phyloP scores from a whole-genome alignment of 2,888 invertebrate genomes.

The Resseliella maxima region DNA sequence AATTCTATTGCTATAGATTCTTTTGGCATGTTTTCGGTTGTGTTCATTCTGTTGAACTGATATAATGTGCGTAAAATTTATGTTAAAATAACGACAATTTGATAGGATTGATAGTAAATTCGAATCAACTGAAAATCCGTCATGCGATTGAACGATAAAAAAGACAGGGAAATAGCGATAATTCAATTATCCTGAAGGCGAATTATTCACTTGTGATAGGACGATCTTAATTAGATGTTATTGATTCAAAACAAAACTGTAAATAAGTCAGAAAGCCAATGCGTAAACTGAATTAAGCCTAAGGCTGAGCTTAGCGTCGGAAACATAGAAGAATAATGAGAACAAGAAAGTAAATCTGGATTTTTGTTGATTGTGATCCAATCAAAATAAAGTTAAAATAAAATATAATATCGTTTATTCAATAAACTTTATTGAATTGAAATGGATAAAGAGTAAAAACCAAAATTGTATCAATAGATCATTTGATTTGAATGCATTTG shows the following conservation, averaged over 20 bases:
- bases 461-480: neutral
- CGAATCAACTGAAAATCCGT: neutral
- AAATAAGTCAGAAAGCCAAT: neutral
- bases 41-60: neutral
- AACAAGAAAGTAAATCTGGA: neutral
- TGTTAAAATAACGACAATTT: conserved; percentile 8
- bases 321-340: neutral
- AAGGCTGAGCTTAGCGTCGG: neutral
- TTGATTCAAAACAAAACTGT: neutral
- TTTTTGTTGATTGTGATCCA: neutral
- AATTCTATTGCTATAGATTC: conserved; percentile 34
- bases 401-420: neutral
- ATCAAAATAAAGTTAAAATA: neutral
- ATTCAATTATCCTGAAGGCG: neutral
- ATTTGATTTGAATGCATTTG: neutral
- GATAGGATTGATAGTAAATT: conserved; percentile 24
- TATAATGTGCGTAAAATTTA: conserved; percentile 5
- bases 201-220: neutral
- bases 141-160: too few relatives aligned
- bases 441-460: neutral
- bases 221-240: neutral
- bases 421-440: too few relatives aligned
- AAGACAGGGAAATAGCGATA: neutral
- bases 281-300: conserved; percentile 22
- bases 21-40: conserved; percentile 42